A percentile compares a stretch with the other conserved stretches of the same genome.
Conservation (phyloP, 2,113 vertebrate species). For the Semicossyphus pulcher region DNA sequence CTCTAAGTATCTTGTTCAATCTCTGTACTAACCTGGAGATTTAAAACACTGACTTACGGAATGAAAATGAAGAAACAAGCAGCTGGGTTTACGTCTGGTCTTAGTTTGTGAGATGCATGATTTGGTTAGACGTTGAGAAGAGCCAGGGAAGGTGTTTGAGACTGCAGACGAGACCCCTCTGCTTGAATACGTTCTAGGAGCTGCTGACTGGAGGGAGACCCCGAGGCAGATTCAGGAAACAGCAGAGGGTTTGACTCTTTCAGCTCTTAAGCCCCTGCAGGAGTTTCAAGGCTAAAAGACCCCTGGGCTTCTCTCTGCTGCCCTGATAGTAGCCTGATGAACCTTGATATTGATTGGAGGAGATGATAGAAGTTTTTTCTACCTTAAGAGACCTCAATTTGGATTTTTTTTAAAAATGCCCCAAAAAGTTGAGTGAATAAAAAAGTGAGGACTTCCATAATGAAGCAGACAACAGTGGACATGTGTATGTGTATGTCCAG, state of each 20-base stretch:
- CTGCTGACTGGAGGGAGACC: constrained; percentile 1
- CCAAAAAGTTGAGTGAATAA: too few relatives aligned
- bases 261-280: background rate
- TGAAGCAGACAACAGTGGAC: background rate
- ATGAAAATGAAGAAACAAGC: background rate
- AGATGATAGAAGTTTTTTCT: background rate
- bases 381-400: too few relatives aligned
- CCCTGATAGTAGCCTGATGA: background rate
- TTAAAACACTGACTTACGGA: background rate
- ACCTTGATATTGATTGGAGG: background rate
- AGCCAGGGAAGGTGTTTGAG: background rate
- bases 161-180: background rate
- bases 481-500: constrained; percentile 8
- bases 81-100: background rate
- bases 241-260: background rate
- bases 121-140: background rate
- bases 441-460: background rate
- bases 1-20: background rate
- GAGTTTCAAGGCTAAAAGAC: background rate
- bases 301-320: background rate
- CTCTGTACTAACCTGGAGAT: too few relatives aligned
- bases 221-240: constrained; percentile 13
- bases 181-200: background rate
- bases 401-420: too few relatives aligned
- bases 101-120: background rate